Base-by-base conservation (phyloP, 2,888 invertebrate species). In the Trachelus troglodyta region DNA sequence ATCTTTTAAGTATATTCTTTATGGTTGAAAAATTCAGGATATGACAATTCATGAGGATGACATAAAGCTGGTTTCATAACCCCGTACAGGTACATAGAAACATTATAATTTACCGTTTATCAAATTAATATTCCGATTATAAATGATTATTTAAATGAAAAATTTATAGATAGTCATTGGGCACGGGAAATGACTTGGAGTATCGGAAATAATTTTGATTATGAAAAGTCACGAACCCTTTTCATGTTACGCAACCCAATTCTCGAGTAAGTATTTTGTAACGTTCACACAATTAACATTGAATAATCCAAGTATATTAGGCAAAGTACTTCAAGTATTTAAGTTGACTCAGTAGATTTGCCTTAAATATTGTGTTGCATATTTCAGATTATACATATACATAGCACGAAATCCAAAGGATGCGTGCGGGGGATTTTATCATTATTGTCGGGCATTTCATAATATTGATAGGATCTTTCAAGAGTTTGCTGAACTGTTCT, bases 181-280 rank as follows among this genome's bases (percentile, higher is more conserved):
- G 95, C 96, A 0, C 97, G 97, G 89, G 98, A 98, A 93, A 97
- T 98, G 95, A 94, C 97, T 3, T 98, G 97, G 96, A 93, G 97
- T n/a, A 94, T 98, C 79, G 95, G 95, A 4, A 96, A 97, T 85
- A 94, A 96, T 85, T 92, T 97, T 82, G 94, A 98, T 89, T 96
- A 95, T 86, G 95, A 96, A 86, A 94, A 94, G 34, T 96, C 97
- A 0, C 94, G 94, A 87, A 94, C 94, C 9, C 78, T 93, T 92
- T 82, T 95, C 93, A 93, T 93, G 93, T 80, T 92, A 92, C 92
- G 95, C 92, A 92, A 93, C 93, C 73, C 93, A 89, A 75, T 92
- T 35, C 82, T 90, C 34, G 91, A n/a, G n/a, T n/a, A n/a, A 87
- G 87, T 86, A 12, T 37, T 12, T 37, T 37, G 12, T 12, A 37